These are phyloP conservation scores for Triplophysa tibetana DNA, from an alignment of 2,113 vertebrate species.

Conservation along the genomic window DNA sequence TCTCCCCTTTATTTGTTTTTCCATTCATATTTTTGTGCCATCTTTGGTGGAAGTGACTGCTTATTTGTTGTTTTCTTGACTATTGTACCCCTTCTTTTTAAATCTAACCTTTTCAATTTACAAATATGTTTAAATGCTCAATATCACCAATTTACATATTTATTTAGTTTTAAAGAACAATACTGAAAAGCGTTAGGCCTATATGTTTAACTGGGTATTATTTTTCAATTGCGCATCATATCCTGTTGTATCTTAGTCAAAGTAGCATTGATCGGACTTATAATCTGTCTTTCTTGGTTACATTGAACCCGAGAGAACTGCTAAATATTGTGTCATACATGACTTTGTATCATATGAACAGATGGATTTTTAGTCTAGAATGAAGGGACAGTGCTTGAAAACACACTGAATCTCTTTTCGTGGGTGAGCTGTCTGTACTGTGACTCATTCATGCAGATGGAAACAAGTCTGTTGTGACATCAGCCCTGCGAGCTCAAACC, in stretches of 20 bases:
- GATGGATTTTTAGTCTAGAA: not conserved
- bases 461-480: slow-evolving; percentile 9
- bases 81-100: not conserved
- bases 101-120: too few species aligned
- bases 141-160: not conserved
- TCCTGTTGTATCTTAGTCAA: slow-evolving; percentile 7
- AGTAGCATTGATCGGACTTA: slow-evolving; percentile 17
- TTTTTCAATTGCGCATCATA: not conserved
- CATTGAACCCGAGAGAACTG: not conserved
- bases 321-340: not conserved
- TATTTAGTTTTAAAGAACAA: too few species aligned
- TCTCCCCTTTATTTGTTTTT: too few species aligned
- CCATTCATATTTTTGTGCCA: not conserved
- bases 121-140: too few species aligned
- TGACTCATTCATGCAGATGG: slow-evolving; percentile 20
- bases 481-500: not conserved
- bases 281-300: slow-evolving; percentile 3
- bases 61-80: too few species aligned
- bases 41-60: not conserved
- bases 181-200: too few species aligned
- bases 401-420: not conserved
- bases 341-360: not conserved
- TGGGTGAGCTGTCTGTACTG: not conserved
- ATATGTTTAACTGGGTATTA: too few species aligned
- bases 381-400: not conserved